phyloP scores from a whole-genome alignment of 2,797 vertebrate genomes.

The Cyprinodon diabolis region DNA sequence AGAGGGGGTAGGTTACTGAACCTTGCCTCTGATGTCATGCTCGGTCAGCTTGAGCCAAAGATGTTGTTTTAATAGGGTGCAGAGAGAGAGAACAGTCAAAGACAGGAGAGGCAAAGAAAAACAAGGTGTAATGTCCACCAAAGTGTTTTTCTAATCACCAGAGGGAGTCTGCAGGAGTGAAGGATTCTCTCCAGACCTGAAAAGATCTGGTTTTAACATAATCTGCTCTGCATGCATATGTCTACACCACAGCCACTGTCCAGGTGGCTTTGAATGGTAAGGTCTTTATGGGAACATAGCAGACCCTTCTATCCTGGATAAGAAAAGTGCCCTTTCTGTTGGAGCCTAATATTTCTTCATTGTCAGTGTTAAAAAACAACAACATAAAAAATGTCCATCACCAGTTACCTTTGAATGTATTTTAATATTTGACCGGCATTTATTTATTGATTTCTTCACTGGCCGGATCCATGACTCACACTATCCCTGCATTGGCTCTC shows the following conservation, averaged over 20 bases:
- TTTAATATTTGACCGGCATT: too few relatives aligned
- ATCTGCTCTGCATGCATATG: conserved; percentile 60
- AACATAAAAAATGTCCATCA: too few relatives aligned
- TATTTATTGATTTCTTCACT: too few relatives aligned
- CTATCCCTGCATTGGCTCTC: too few relatives aligned
- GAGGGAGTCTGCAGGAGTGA: conserved; percentile 64
- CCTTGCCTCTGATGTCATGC: conserved; percentile 59
- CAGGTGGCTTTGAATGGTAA: conserved; percentile 40
- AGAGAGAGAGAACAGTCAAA: conserved; percentile 64
- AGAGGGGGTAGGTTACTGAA: conserved; percentile 49
- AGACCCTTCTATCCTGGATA: neutral
- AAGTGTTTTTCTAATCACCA: conserved; percentile 78
- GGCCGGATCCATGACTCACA: too few relatives aligned
- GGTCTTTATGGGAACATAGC: conserved; percentile 26
- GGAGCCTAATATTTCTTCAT: too few relatives aligned
- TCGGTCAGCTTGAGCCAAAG: conserved; percentile 55
- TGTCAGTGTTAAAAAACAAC: too few relatives aligned
- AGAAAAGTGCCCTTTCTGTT: too few relatives aligned
- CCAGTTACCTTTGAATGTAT: too few relatives aligned
- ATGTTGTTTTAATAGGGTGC: conserved; percentile 73
- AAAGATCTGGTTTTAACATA: conserved; percentile 68
- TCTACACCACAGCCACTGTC: conserved; percentile 46
- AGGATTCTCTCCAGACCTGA: conserved; percentile 64
- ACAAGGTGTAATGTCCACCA: conserved; percentile 72
- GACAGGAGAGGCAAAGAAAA: conserved; percentile 72